Evolutionary conservation across 1,140 invertebrate genomes (phyloP).

Genomic region (Globodera rostochiensis): DNA sequence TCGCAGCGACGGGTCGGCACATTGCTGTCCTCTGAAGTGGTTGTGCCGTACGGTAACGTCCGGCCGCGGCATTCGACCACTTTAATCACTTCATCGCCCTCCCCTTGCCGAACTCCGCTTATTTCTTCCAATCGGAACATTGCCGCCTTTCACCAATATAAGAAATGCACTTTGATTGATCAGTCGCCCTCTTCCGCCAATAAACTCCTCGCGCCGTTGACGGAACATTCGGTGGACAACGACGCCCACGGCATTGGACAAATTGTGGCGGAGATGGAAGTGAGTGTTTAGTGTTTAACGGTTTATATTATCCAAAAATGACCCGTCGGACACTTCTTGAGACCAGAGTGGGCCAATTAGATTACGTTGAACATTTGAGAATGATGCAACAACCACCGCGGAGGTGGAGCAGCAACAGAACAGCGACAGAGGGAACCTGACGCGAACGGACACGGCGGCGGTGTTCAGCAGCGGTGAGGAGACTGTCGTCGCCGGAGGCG

Average conservation of each 20-base stretch:
- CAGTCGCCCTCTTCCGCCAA: not conserved
- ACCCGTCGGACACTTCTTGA: too few species aligned
- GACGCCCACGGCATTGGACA: not conserved
- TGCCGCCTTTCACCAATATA: not conserved
- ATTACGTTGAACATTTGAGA: not conserved
- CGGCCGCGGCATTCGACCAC: not conserved
- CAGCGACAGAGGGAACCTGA: not conserved
- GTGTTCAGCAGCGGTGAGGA: not conserved
- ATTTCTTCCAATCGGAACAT: not conserved
- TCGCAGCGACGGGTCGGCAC: not conserved
- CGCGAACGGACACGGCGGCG: conserved; percentile 8
- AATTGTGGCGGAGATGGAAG: not conserved
- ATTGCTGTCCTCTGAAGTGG: not conserved
- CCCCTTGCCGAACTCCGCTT: not conserved
- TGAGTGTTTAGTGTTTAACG: not conserved
- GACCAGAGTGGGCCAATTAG: not conserved
- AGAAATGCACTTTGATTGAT: not conserved
- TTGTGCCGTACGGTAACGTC: too few species aligned
- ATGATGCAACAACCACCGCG: not conserved
- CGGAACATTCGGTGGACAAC: conserved; percentile 5
- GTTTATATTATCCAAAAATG: not conserved
- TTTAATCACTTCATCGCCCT: not conserved
- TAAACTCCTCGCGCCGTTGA: conserved; percentile 5
- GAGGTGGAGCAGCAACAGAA: not conserved
- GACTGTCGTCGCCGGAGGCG: not conserved